Evolutionary conservation across 2,113 vertebrate genomes (phyloP), one percentile per base, ranked within the genome.

Genomic region (Arothron firmamentum): DNA sequence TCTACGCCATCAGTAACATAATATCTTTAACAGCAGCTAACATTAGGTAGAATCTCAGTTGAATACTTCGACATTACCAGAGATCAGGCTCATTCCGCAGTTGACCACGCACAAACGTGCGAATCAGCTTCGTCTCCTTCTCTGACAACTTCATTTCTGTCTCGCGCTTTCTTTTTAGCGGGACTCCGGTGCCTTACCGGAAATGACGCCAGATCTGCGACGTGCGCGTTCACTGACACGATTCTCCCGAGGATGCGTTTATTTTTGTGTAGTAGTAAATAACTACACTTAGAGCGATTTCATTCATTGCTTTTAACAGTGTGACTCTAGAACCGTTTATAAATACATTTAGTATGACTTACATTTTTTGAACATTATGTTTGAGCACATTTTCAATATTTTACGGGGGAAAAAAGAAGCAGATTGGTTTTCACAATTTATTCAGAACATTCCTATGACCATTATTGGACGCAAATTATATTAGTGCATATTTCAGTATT

Each of bases 401-500:
- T 45, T 0, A 9, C 1, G 6, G 12, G 38, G 23, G 13, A 9
- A 54, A 4, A 1, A 3, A 18, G 47, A 56, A 28, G 1, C 0
- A 38, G 52, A 12, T 0, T 55, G 17, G 18, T 64, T 80, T 81
- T 77, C 58, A 65, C 19, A 25, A 79, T 87, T 87, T 87, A 87
- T 85, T 88, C 42, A 65, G 51, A 82, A 85, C 38, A 77, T 78
- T 81, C 63, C 59, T 56, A 75, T 78, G 66, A 82, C 78, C 59
- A 59, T 59, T 49, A 57, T 7, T 50, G 82, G 83, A 87, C 74
- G 81, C 74, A 87, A 77, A 72, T 75, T 64, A 34, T 28, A 78
- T 83, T 88, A 87, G 83, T 87, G 84, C 86, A 87, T 81, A 75
- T 83, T 72, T 50, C 38, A 57, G 13, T 58, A 52, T 72, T 81